Evolutionary conservation across 2,113 vertebrate genomes (phyloP).

Genomic region (Misgurnus anguillicaudatus): DNA sequence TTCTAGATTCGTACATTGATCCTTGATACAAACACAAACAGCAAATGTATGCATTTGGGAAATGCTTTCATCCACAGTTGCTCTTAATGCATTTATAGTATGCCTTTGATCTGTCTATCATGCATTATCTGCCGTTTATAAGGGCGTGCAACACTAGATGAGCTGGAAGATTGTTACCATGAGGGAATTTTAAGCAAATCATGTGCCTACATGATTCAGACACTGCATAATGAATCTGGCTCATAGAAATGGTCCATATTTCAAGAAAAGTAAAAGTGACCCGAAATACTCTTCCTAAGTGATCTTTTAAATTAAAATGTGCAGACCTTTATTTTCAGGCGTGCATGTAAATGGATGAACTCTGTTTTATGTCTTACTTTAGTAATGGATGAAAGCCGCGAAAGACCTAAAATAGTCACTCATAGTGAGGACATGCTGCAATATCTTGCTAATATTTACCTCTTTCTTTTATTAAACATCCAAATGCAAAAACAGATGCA

Average conservation of each 20-base stretch:
- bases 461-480: background rate
- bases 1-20: too few species aligned
- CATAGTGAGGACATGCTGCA: background rate
- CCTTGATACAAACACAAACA: too few species aligned
- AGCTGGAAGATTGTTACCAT: too few species aligned
- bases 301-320: slow-evolving; percentile 29
- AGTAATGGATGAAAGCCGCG: background rate
- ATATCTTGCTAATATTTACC: background rate
- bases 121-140: too few species aligned
- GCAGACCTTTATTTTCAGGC: slow-evolving; percentile 17
- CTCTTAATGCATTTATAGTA: too few species aligned
- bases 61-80: too few species aligned
- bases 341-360: slow-evolving; percentile 20
- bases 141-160: too few species aligned
- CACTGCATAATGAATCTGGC: background rate
- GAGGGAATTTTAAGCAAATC: background rate
- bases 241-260: slow-evolving; percentile 14
- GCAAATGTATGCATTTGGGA: too few species aligned
- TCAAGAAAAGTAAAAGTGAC: slow-evolving; percentile 17
- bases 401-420: slow-evolving; percentile 11
- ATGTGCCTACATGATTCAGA: background rate
- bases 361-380: slow-evolving; percentile 2
- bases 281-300: slow-evolving; percentile 2
- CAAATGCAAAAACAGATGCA: background rate
- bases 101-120: too few species aligned